Evolutionary conservation across 2,113 vertebrate species (phyloP), one percentile per base, ranked within the genome.

Genomic region (Poeciliopsis prolifica): DNA sequence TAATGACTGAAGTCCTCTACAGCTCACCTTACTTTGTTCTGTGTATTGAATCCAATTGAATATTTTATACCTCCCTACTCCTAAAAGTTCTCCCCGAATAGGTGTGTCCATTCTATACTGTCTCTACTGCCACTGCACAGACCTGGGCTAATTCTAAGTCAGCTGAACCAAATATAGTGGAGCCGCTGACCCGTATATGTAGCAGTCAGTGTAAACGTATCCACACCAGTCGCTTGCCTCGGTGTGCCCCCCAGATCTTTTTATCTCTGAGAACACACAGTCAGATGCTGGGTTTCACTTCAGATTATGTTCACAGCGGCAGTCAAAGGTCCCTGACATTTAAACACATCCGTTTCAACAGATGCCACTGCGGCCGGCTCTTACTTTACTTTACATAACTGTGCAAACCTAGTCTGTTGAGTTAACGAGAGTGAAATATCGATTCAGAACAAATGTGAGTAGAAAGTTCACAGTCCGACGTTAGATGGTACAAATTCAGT

Each of bases 131-230:
- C 15, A 4, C 2, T 24, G 26, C 48, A 64, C 40, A 64, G 64
- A 61, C 31, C 33, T 64, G 15, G 58, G 37, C 11, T 42, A 22
- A 22, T 30, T 40, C 35, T 62, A 22, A 15, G 28, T 70, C 61
- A 69, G 65, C 30, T 71, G 33, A 37, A 26, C 37, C 44, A 54
- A 72, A 80, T 69, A 75, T 72, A 75, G 67, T 22, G 26, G 31
- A 1, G 70, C 58, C 65, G 61, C 29, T 62, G 61, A 26, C 33
- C 26, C 30, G 10, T 22, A 66, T 26, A 65, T 42, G 60, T 37
- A 68, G 37, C 61, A 63, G 65, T 22, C 68, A 33, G 69, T 68
- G 77, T 77, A 82, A 86, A 58, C 14, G 22, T 71, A 75, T 78
- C 63, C 44, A 63, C 65, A 69, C 26, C 3, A 12, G 1, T 15